phyloP scores from a whole-genome alignment of 2,113 vertebrate species.

The Morone saxatilis region DNA sequence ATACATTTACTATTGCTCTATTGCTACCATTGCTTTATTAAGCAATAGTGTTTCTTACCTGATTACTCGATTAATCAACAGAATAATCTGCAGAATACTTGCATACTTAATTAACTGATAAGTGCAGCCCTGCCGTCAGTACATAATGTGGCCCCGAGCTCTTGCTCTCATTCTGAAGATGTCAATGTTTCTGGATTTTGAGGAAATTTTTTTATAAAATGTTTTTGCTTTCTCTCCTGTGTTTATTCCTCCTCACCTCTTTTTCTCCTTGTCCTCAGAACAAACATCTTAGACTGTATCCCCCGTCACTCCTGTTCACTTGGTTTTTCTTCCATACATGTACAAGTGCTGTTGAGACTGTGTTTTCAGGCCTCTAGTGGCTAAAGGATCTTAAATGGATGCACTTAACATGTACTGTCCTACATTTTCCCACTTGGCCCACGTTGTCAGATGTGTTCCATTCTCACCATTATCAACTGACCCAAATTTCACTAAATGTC shows the following conservation, averaged over 20 bases:
- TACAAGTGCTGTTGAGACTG: neutral
- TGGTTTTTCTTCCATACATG: conserved; percentile 5
- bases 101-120: too few species aligned
- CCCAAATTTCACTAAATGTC: conserved; percentile 10
- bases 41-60: too few species aligned
- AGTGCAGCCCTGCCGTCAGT: too few species aligned
- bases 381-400: conserved; percentile 12
- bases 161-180: neutral
- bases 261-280: neutral
- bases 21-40: too few species aligned
- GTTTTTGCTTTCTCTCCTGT: neutral
- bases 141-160: neutral
- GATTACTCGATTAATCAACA: too few species aligned
- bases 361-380: neutral
- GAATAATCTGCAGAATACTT: too few species aligned
- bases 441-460: conserved; percentile 4
- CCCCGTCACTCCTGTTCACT: neutral
- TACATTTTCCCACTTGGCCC: conserved; percentile 5
- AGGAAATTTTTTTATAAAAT: neutral
- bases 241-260: neutral
- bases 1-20: too few species aligned
- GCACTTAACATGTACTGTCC: conserved; percentile 21
- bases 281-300: neutral
- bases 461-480: conserved; percentile 23
- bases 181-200: neutral